Percentiles rank a stretch among this genome's conserved stretches.
Evolutionary conservation across 1,140 invertebrate species (phyloP).

Genomic region (Cyphomyrmex costatus): DNA sequence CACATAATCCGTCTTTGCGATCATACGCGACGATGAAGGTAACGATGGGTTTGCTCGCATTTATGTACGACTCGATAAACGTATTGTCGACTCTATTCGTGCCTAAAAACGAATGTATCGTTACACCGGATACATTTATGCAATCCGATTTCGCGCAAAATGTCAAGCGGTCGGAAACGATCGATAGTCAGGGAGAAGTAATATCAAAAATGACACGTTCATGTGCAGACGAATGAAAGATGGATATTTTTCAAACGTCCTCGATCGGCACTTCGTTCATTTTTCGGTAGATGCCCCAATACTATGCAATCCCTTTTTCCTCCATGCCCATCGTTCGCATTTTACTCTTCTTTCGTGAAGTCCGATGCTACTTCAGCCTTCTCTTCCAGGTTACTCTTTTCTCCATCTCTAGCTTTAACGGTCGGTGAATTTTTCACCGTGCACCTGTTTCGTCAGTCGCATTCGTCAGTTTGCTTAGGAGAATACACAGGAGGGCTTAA

Average conservation of each 20-base stretch:
- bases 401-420: slow-evolving; percentile 65
- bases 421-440: slow-evolving; percentile 70
- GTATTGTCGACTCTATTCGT: not conserved
- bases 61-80: not conserved
- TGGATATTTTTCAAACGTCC: slow-evolving; percentile 27
- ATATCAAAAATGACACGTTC: slow-evolving; percentile 54
- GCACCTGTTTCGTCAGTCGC: slow-evolving; percentile 45
- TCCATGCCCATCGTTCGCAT: slow-evolving; percentile 26
- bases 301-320: slow-evolving; percentile 68
- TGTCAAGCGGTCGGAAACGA: slow-evolving; percentile 8
- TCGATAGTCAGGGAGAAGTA: slow-evolving; percentile 22
- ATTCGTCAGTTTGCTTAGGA: slow-evolving; percentile 41
- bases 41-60: slow-evolving; percentile 1
- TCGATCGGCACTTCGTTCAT: slow-evolving; percentile 12
- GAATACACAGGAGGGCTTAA: slow-evolving; percentile 53
- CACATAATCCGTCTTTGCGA: slow-evolving; percentile 23
- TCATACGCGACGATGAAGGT: slow-evolving; percentile 10
- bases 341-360: slow-evolving; percentile 20
- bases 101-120: slow-evolving; percentile 1
- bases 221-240: not conserved
- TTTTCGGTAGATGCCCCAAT: slow-evolving; percentile 56
- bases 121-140: not conserved
- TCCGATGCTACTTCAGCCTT: slow-evolving; percentile 31
- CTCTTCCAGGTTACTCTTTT: slow-evolving; percentile 37
- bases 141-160: slow-evolving; percentile 13